Base-by-base conservation (phyloP, 2,113 vertebrate genomes). In the Seriola aureovittata region DNA sequence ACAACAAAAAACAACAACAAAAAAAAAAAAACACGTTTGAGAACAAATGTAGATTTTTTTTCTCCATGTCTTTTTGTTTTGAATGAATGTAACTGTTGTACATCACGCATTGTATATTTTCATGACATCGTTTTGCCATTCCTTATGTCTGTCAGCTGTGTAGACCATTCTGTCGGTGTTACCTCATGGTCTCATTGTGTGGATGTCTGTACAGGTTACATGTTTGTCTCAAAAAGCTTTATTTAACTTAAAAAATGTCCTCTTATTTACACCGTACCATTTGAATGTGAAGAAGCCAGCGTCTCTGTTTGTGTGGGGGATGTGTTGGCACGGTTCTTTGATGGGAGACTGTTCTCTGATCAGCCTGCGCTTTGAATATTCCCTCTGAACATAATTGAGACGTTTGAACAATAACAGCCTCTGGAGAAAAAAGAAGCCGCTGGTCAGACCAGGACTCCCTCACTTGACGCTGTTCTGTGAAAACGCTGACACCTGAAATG, bases 401-500 rank as follows among this genome's bases (percentile, higher is more conserved):
- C 36, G 12, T 71, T 48, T 84, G 77, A 81, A 89, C 85, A 76
- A 80, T 78, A 54, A 32, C 25, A 63, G 74, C 54, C 77, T 70
- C 67, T 58, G 52, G 70, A 23, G 0, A 3, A 17, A 2, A 32
- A 19, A 63, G 34, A 1, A 54, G 42, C 57, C 21, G 50, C 55
- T 38, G 23, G 60, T 78, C 81, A 79, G 78, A 70, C 69, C 67
- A 66, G 58, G 73, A 88, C 72, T 78, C 62, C 75, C 74, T 79
- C 17, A n/a, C 75, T 81, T 63, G 48, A 85, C 19, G 77, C 82
- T 84, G 80, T 75, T 86, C 68, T 92, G 78, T 88, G 80, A 90
- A 87, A 88, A 55, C 23, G 44, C 74, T 93, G 91, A 94, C 91
- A 91, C 90, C 89, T 92, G 89, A 93, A 92, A 93, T 94, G 92